Percentiles rank a stretch among this genome's conserved stretches.
These are phyloP conservation scores for Aegotheles bennettii DNA, from an alignment of 2,113 vertebrate genomes.

Conservation along the genomic window DNA sequence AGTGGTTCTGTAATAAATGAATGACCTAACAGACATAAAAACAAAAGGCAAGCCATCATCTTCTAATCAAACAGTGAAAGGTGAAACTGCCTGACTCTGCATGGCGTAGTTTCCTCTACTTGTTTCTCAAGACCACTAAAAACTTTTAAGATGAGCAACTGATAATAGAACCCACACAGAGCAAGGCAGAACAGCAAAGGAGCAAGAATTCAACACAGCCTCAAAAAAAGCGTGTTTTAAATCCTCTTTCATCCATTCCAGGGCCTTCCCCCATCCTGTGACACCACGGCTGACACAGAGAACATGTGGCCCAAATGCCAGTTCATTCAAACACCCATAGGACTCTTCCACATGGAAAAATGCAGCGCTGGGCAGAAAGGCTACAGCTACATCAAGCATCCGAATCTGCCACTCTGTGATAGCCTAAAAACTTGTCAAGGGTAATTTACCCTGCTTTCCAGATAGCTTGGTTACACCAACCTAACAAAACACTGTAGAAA, in stretches of 20 bases:
- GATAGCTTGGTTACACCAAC: not conserved
- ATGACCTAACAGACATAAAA: not conserved
- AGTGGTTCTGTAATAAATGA: not conserved
- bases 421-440: not conserved
- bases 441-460: not conserved
- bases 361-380: not conserved
- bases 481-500: not conserved
- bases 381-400: not conserved
- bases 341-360: not conserved
- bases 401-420: not conserved
- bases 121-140: not conserved
- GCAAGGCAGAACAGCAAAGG: not conserved
- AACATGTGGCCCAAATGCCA: not conserved
- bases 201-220: not conserved
- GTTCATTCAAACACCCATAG: not conserved
- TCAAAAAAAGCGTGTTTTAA: not conserved
- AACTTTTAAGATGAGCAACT: not conserved
- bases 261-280: not conserved
- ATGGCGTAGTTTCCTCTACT: not conserved
- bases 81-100: not conserved
- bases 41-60: not conserved
- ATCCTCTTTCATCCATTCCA: not conserved
- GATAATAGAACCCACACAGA: not conserved
- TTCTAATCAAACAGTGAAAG: not conserved
- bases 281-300: not conserved